Evolutionary conservation across 2,888 invertebrate species (phyloP).

Genomic region (Cheilosia soror): DNA sequence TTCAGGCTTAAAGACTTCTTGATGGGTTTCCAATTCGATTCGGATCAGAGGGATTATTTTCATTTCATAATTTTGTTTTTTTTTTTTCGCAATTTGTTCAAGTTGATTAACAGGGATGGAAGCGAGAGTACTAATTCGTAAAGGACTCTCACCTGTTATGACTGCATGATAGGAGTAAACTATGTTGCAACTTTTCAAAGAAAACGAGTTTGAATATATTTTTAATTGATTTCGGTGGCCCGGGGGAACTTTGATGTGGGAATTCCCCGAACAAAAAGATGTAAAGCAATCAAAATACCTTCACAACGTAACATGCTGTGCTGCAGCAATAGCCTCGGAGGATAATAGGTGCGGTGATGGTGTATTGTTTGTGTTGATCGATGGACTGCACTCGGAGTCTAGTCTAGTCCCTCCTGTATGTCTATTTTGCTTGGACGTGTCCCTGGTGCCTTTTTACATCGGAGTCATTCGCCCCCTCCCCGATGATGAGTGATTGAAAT

Average conservation of each 20-base stretch:
- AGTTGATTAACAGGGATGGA: constrained; percentile 36
- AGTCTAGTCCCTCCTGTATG: constrained; percentile 23
- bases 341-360: not conserved
- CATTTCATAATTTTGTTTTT: not conserved
- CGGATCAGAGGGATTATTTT: not conserved
- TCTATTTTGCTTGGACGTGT: constrained; percentile 41
- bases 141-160: constrained; percentile 14
- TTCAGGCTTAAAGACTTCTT: constrained; percentile 50
- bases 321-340: not conserved
- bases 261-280: constrained; percentile 37
- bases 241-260: not conserved
- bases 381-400: constrained; percentile 2
- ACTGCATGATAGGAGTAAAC: not conserved
- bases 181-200: constrained; percentile 15
- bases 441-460: constrained; percentile 37
- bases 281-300: constrained; percentile 50
- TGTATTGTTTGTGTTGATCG: constrained; percentile 11
- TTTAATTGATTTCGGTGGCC: constrained; percentile 62
- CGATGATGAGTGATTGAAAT: constrained; percentile 67
- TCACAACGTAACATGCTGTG: constrained; percentile 2
- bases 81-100: not conserved
- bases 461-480: not conserved
- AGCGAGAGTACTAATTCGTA: constrained; percentile 38
- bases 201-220: constrained; percentile 40
- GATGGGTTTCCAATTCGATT: constrained; percentile 28